Base-by-base conservation (phyloP, 2,888 invertebrate genomes). In the Harmothoe impar region DNA sequence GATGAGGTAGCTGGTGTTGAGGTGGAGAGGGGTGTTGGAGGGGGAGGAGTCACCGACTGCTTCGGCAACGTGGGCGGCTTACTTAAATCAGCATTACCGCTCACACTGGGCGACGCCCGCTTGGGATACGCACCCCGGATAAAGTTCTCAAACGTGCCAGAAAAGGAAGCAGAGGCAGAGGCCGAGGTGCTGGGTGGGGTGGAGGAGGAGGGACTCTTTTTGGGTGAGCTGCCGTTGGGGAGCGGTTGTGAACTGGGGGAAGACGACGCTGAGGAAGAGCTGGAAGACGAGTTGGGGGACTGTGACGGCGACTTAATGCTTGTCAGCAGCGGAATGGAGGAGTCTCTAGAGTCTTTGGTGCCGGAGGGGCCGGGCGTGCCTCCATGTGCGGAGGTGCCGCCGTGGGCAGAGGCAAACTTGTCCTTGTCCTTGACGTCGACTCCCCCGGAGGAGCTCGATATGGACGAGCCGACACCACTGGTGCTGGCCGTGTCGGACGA, bases 401-500 rank as follows among this genome's bases (percentile, higher is more conserved):
- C 33, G 5, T 29, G 52, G 20, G 54, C 51, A 20, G 29, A 12
- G 33, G 25, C 20, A 54, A 78, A 52, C 33, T 54, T 68, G 89
- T 91, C 77, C 33, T 90, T 81, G 17, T 54, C 84, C 23, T 90
- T 89, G 15, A 23, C 52, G 33, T 52, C 54, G 12, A 29, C 78
- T 17, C 56, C 62, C 0, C 25, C 1, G 23, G 68, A 62, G 54
- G 90, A 90, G 17, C 51, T 51, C 51, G 88, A 68, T 35, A 86
- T 1, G 29, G 91, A 90, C 0, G 90, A 54, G 29, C 84, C 78
- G 7, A 91, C 29, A 33, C 90, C 90, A 72, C 90, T 91, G 29
- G 84, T 84, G 31, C 81, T 84, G 10, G 72, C 90, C 33, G 72
- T 90, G 25, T 88, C 88, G 15, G 72, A 43, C n/a, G 52, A 54